Evolutionary conservation across 2,113 vertebrate genomes (phyloP).

Genomic region (Micronycteris hirsuta): DNA sequence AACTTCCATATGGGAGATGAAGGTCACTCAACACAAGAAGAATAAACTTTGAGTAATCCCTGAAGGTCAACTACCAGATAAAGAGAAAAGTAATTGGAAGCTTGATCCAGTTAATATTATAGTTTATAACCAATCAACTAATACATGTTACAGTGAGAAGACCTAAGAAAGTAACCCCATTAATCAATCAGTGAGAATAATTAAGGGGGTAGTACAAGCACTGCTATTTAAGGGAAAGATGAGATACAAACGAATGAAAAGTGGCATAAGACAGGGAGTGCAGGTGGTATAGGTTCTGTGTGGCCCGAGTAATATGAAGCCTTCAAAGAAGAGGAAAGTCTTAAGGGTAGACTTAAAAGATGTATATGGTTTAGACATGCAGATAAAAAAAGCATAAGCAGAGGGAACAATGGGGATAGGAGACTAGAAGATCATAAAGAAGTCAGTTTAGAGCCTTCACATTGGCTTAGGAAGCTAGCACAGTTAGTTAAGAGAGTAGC

Average conservation of each 20-base stretch:
- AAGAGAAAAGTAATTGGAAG: conserved; percentile 11
- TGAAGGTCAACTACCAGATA: neutral
- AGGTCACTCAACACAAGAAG: conserved; percentile 34
- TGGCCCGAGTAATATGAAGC: conserved; percentile 3
- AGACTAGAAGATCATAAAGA: neutral
- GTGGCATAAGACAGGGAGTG: neutral
- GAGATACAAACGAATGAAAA: conserved; percentile 35
- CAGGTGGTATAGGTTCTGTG: neutral
- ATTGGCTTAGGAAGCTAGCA: neutral
- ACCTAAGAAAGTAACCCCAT: neutral
- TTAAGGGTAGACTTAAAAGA: neutral
- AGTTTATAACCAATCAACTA: conserved; percentile 42
- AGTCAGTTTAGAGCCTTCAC: neutral
- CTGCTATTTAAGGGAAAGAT: neutral
- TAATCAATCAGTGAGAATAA: conserved; percentile 42
- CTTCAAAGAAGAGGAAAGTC: neutral
- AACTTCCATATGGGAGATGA: neutral
- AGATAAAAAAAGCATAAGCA: conserved; percentile 17
- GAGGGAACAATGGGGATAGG: neutral
- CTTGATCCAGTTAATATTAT: neutral
- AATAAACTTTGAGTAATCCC: conserved; percentile 18
- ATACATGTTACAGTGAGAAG: conserved; percentile 26
- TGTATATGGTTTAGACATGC: neutral
- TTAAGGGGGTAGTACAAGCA: neutral
- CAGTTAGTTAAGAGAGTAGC: neutral